Evolutionary conservation across 2,113 vertebrate genomes (phyloP).

Genomic region (Boulengeromyrus knoepffleri): DNA sequence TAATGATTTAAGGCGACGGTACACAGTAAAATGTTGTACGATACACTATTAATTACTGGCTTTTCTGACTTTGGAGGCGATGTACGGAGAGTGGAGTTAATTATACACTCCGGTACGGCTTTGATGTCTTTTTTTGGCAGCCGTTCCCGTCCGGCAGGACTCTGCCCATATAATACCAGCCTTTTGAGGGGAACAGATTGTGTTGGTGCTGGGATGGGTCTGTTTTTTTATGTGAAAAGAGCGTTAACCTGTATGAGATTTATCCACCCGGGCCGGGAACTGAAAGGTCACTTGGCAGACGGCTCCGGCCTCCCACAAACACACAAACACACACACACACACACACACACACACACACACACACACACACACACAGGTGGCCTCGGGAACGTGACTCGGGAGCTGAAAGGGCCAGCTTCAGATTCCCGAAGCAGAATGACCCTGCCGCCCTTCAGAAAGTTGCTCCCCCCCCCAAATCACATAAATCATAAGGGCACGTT

Average conservation of each 20-base stretch:
- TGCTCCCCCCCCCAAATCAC: not conserved
- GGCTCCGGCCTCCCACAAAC: not conserved
- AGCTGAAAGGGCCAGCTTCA: not conserved
- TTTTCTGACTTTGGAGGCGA: constrained; percentile 52
- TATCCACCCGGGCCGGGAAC: constrained; percentile 32
- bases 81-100: constrained; percentile 46
- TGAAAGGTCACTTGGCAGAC: not conserved
- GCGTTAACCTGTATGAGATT: constrained; percentile 61
- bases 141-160: constrained; percentile 41
- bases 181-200: constrained; percentile 61
- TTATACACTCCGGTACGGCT: constrained; percentile 41
- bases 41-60: constrained; percentile 58
- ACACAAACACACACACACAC: not conserved
- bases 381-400: not conserved
- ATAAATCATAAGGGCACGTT: not conserved
- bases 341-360: not conserved
- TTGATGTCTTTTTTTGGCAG: constrained; percentile 40
- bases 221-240: constrained; percentile 58
- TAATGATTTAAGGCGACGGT: constrained; percentile 60
- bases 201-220: constrained; percentile 57
- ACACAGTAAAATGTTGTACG: constrained; percentile 50
- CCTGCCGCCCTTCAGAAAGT: not conserved
- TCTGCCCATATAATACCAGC: constrained; percentile 63
- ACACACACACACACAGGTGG: not conserved
- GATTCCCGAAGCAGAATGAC: not conserved